Percentiles rank a stretch among this genome's conserved stretches.
phyloP scores from a whole-genome alignment of 2,888 invertebrate genomes.

The Pyrrhosoma nymphula region DNA sequence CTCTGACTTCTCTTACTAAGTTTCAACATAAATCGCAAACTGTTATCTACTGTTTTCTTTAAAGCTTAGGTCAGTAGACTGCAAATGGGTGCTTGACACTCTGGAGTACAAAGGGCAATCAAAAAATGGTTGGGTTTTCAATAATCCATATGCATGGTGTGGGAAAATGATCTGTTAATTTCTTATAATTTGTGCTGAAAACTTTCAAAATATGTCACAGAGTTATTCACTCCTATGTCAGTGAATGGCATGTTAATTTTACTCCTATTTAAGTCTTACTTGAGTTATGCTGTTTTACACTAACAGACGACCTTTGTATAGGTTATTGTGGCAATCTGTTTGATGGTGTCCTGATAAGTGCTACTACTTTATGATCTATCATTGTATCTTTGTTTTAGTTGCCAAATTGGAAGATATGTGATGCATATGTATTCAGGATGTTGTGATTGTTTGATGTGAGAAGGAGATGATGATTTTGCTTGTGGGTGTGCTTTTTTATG shows the following conservation, averaged over 20 bases:
- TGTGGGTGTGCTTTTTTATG: conserved; percentile 64
- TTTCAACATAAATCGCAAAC: neutral
- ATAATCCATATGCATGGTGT: neutral
- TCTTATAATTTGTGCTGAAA: neutral
- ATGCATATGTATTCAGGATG: neutral
- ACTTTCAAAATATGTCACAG: neutral
- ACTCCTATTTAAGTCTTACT: neutral
- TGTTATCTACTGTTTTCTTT: neutral
- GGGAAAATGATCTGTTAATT: neutral
- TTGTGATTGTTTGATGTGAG: conserved; percentile 46
- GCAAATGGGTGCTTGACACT: neutral
- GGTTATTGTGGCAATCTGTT: neutral
- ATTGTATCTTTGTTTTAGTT: neutral
- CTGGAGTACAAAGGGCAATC: too few relatives aligned
- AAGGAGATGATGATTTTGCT: conserved; percentile 43
- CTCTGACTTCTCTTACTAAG: neutral
- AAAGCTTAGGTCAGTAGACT: neutral
- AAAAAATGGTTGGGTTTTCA: neutral
- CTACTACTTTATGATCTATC: neutral
- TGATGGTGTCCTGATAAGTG: neutral
- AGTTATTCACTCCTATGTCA: neutral
- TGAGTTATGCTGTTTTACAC: neutral
- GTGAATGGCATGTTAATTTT: neutral
- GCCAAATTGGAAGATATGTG: neutral
- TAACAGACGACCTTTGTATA: neutral